Percentiles rank a stretch among this genome's conserved stretches.
Evolutionary conservation across 2,113 vertebrate species (phyloP).

Genomic region (Caretta caretta): DNA sequence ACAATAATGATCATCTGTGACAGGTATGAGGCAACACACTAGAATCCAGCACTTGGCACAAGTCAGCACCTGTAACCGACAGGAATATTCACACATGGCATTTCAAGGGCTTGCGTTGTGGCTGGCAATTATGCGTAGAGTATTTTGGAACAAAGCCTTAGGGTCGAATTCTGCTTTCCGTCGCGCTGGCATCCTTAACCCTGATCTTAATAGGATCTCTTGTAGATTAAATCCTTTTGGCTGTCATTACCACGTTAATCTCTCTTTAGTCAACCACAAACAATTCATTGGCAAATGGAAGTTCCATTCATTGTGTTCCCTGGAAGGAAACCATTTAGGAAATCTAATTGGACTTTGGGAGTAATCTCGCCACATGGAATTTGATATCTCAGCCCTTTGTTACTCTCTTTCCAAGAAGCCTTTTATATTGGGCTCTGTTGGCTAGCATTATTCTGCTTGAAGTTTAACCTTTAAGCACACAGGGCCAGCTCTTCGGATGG

Average conservation of each 20-base stretch:
- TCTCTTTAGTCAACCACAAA: conserved; percentile 56
- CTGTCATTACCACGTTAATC: conserved; percentile 23
- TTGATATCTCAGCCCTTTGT: background rate
- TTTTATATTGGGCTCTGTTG: background rate
- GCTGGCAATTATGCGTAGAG: conserved; percentile 1
- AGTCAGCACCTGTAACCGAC: background rate
- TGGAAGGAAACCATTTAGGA: conserved; percentile 58
- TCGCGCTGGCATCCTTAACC: conserved; percentile 16
- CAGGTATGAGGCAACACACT: background rate
- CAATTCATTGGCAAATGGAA: conserved; percentile 56
- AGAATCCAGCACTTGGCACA: background rate
- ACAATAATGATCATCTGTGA: background rate
- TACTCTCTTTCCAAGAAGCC: background rate
- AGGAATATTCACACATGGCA: background rate
- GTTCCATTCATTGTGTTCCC: conserved; percentile 48
- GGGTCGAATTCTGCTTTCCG: conserved; percentile 23
- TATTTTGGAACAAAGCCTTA: conserved; percentile 14
- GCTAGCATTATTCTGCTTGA: background rate
- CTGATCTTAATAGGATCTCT: conserved; percentile 66
- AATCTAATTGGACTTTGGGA: conserved; percentile 45
- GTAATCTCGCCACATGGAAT: conserved; percentile 28
- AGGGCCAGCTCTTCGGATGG: rapidly evolving
- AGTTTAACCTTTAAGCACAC: conserved; percentile 29
- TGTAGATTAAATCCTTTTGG: conserved; percentile 23
- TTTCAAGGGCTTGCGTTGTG: background rate